Base-by-base conservation (phyloP, 2,113 vertebrate species). In the Martes martes region DNA sequence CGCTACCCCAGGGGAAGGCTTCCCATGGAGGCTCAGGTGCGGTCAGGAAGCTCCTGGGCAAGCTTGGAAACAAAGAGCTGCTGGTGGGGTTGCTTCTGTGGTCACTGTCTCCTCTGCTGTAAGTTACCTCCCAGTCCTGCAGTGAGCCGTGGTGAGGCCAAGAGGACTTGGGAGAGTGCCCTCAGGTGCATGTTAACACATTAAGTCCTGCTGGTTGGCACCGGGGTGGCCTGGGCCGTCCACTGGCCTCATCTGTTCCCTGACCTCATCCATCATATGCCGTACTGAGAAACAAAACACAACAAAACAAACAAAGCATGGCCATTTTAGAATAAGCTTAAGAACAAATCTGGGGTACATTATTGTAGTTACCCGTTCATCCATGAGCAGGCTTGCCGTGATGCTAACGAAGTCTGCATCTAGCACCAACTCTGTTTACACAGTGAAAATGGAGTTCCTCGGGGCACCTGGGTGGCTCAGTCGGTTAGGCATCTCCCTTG, bases 391-490 rank as follows among this genome's bases (percentile, higher is more conserved):
- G 47, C 42, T 87, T 28, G 21, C 2, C 21, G 15, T 33, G 55
- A 26, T 6, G 71, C 39, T n/a, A 9, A 31, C 67, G 92, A 84
- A 90, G 65, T 33, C 11, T 31, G 45, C 15, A 7, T 78, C 28
- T 14, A n/a, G 39, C 11, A 21, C 61, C 36, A 21, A 7, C 24
- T 71, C 13, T 39, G 21, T 31, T 82, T 63, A 5, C 0, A 7
- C 7, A 18, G 55, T 24, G 42, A 86, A 59, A 42, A 47, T 18
- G 2, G 36, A 57, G 57, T 81, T 65, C 23, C 52, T 55, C 24
- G 50, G 59, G 73, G 42, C 36, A 1, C 4, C 0, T 36, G 3
- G 0, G 11, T 13, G 26, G 47, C 21, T 39, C n/a, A n/a, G 31
- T n/a, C 14, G 1, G 31, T 65, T 31, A 31, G 13, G 63, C 14